A percentile compares a stretch with the other conserved stretches of the same genome.
Evolutionary conservation across 2,888 invertebrate genomes (phyloP).

Genomic region (Cylloceria caligata): DNA sequence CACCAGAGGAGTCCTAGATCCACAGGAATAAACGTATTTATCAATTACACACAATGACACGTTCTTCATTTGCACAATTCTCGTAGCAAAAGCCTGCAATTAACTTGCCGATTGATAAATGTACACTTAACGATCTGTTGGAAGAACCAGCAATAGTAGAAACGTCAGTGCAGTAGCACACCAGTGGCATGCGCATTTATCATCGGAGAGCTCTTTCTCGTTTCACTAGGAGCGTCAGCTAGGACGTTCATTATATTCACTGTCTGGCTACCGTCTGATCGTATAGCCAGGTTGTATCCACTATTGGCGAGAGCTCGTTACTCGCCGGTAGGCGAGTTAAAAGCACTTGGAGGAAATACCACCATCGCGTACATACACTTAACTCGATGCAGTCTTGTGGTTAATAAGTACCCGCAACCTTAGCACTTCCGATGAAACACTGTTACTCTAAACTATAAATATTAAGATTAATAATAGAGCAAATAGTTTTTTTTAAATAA

Average conservation of each 20-base stretch:
- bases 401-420: background rate
- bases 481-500: background rate
- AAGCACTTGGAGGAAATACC: constrained; percentile 6
- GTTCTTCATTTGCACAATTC: constrained; percentile 1
- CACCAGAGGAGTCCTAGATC: background rate
- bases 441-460: background rate
- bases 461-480: background rate
- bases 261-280: constrained; percentile 66
- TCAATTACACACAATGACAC: background rate
- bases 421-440: background rate
- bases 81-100: constrained; percentile 15
- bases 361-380: background rate
- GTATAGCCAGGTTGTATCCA: constrained; percentile 35
- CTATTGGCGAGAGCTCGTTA: constrained; percentile 45
- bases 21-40: background rate
- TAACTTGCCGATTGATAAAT: constrained; percentile 36
- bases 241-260: constrained; percentile 58
- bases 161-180: constrained; percentile 23
- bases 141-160: constrained; percentile 12
- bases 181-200: constrained; percentile 43
- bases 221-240: constrained; percentile 21
- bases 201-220: constrained; percentile 39
- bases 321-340: constrained; percentile 39
- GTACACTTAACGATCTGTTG: constrained; percentile 12
- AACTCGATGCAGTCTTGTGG: background rate